Conservation (phyloP, 1,140 invertebrate genomes). For the Lepidotrigona ventralis region DNA sequence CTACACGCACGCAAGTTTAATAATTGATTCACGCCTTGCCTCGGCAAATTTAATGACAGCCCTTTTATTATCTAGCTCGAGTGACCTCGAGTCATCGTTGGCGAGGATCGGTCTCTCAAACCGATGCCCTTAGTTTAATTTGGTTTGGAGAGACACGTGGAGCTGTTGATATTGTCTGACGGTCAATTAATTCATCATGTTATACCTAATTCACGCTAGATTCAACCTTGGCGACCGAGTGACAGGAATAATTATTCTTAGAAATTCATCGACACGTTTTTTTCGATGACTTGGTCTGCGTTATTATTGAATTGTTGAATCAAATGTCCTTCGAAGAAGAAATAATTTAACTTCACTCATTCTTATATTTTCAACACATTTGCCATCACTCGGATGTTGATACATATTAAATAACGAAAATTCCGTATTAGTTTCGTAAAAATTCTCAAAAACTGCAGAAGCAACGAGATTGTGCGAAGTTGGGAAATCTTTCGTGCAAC, state of each 20-base stretch:
- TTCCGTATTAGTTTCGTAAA: no score
- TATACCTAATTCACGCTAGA: neutral
- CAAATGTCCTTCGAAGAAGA: no score
- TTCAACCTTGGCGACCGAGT: neutral
- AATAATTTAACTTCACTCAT: no score
- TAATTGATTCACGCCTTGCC: neutral
- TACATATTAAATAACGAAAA: no score
- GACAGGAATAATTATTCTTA: constrained; percentile 17
- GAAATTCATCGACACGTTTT: neutral
- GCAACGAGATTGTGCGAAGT: no score
- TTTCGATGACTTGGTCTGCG: neutral
- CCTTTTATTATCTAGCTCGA: neutral
- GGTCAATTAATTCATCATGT: neutral
- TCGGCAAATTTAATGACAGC: neutral
- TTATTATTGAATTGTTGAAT: neutral
- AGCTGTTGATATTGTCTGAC: neutral
- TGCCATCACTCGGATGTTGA: no score
- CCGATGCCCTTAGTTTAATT: neutral
- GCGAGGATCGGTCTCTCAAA: neutral
- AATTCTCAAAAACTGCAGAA: no score
- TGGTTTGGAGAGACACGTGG: neutral
- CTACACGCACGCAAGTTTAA: neutral
- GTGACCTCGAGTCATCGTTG: neutral
- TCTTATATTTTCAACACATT: no score
- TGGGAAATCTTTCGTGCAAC: neutral